Conservation (phyloP, 2,888 invertebrate genomes). For the Cerastis leucographa region DNA sequence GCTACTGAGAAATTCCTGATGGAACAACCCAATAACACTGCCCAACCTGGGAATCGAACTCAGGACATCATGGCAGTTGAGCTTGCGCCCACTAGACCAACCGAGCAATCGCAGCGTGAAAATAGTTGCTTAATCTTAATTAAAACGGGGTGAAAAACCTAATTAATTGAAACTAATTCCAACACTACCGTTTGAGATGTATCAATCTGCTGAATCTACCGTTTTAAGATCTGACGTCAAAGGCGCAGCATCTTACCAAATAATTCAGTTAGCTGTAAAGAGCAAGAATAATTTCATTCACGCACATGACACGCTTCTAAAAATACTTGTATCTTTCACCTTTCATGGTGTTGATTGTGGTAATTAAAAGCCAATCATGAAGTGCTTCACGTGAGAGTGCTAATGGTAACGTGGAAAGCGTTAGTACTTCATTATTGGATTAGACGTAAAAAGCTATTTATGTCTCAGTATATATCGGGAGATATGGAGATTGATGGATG, state of each 20-base stretch:
- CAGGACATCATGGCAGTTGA: too few relatives aligned
- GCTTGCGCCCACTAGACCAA: too few relatives aligned
- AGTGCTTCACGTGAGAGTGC: slow-evolving; percentile 46
- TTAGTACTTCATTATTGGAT: slow-evolving; percentile 43
- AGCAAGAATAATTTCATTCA: slow-evolving; percentile 9
- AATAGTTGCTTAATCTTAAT: background rate
- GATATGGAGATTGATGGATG: background rate
- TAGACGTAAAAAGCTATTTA: slow-evolving; percentile 32
- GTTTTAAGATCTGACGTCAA: slow-evolving; percentile 1
- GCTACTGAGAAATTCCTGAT: too few relatives aligned
- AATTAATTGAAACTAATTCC: background rate
- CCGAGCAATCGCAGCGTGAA: too few relatives aligned
- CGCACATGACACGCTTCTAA: background rate
- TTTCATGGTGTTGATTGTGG: slow-evolving; percentile 30
- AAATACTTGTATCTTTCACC: slow-evolving; percentile 19
- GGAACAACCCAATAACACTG: too few relatives aligned
- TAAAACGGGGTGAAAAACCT: background rate
- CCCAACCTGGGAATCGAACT: too few relatives aligned
- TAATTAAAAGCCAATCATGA: slow-evolving; percentile 49
- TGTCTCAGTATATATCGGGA: slow-evolving; percentile 5
- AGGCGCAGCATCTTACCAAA: background rate
- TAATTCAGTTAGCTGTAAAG: slow-evolving; percentile 6
- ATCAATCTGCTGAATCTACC: background rate
- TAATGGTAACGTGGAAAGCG: slow-evolving; percentile 44
- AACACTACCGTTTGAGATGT: background rate